Percentiles rank a stretch among this genome's conserved stretches.
Evolutionary conservation across 1,140 invertebrate species (phyloP).

Genomic region (Caenorhabditis latens): DNA sequence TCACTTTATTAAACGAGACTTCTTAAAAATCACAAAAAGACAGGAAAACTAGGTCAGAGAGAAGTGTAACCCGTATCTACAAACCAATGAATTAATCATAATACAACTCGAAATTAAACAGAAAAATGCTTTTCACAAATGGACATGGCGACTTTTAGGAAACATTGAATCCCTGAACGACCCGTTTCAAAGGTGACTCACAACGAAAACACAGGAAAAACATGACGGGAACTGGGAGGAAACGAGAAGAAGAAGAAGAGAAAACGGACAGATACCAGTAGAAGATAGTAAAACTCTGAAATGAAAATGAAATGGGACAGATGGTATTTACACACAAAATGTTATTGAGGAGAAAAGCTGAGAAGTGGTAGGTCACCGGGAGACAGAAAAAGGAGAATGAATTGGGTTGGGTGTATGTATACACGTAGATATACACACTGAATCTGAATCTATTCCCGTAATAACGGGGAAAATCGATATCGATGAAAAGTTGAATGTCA

Average conservation of each 20-base stretch:
- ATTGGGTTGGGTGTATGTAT: neutral
- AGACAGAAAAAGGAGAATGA: neutral
- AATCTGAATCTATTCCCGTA: conserved; percentile 28
- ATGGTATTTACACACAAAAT: conserved; percentile 42
- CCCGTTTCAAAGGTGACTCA: conserved; percentile 33
- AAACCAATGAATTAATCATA: conserved; percentile 28
- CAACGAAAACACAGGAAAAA: conserved; percentile 37
- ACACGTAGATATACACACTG: conserved; percentile 47
- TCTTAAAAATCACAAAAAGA: conserved; percentile 6
- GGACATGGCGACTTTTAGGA: conserved; percentile 29
- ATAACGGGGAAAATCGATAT: conserved; percentile 14
- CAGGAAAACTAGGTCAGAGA: conserved; percentile 16
- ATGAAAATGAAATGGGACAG: conserved; percentile 13
- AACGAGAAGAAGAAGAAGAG: neutral
- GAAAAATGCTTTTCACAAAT: conserved; percentile 3
- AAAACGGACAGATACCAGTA: conserved; percentile 2
- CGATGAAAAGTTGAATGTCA: conserved; percentile 40
- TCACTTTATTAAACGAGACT: conserved; percentile 4
- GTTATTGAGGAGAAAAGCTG: conserved; percentile 19
- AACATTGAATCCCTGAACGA: conserved; percentile 9
- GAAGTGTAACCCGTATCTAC: conserved; percentile 16
- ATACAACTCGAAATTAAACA: conserved; percentile 9
- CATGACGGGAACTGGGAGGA: neutral
- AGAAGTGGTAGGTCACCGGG: conserved; percentile 25
- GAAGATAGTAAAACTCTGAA: conserved; percentile 39